Conservation (phyloP, 2,888 invertebrate genomes). For the Tortrix viridana region DNA sequence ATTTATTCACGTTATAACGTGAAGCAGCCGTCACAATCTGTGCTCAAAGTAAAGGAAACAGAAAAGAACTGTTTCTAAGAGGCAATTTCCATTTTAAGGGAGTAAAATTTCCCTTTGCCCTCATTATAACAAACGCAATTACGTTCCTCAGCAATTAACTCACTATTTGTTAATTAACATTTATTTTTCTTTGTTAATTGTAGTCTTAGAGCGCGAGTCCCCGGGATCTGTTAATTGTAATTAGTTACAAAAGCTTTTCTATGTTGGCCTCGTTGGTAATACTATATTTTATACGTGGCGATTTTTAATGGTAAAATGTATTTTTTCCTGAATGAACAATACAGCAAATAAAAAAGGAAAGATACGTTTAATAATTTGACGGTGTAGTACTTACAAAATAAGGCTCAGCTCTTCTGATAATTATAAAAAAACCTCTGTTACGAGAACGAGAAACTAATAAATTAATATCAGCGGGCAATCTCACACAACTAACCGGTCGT, state of each 20-base stretch:
- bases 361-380: neutral
- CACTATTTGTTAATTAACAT: constrained; percentile 28
- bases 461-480: too few species aligned
- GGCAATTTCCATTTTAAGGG: constrained; percentile 29
- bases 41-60: constrained; percentile 24
- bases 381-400: neutral
- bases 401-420: neutral
- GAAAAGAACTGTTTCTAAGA: constrained; percentile 19
- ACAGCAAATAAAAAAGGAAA: neutral
- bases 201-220: neutral
- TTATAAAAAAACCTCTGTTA: too few species aligned
- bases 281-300: too few species aligned
- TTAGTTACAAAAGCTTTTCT: too few species aligned
- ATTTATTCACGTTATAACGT: constrained; percentile 6
- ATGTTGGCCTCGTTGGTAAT: too few species aligned
- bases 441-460: too few species aligned
- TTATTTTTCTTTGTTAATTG: constrained; percentile 15
- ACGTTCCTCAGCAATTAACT: constrained; percentile 54
- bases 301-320: too few species aligned
- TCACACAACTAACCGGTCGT: too few species aligned
- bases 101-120: constrained; percentile 15
- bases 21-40: constrained; percentile 9
- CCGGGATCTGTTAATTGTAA: too few species aligned
- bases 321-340: neutral
- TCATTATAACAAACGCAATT: constrained; percentile 55